A percentile compares a stretch with the other conserved stretches of the same genome.
phyloP scores from a whole-genome alignment of 64 coral and sea anemone species.

The Stichodactyla helianthus region DNA sequence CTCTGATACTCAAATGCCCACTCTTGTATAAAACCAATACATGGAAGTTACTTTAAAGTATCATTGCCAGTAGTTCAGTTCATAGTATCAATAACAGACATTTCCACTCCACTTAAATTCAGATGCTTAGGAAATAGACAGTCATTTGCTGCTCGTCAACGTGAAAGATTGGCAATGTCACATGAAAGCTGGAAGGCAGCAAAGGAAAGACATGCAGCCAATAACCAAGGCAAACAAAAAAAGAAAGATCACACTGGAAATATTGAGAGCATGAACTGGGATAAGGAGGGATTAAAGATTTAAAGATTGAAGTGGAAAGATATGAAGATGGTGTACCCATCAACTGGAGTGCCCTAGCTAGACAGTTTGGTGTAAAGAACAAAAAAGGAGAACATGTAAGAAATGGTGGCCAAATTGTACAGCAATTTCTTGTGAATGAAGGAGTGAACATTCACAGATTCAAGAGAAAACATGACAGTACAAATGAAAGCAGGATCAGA shows the following conservation, averaged over 20 bases:
- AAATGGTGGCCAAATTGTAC: conserved; percentile 35
- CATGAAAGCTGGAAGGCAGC: not conserved
- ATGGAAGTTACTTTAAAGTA: too few relatives aligned
- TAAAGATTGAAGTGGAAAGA: conserved; percentile 23
- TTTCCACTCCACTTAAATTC: not conserved
- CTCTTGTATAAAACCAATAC: too few relatives aligned
- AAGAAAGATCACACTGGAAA: conserved; percentile 23
- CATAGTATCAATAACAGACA: too few relatives aligned
- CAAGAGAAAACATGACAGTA: conserved; percentile 9
- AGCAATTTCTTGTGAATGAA: conserved; percentile 11
- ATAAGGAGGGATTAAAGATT: conserved; percentile 19
- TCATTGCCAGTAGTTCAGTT: too few relatives aligned
- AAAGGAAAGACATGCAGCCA: not conserved
- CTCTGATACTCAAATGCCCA: too few relatives aligned
- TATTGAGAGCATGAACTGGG: conserved; percentile 32
- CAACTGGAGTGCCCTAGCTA: conserved; percentile 19
- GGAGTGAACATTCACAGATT: conserved; percentile 21
- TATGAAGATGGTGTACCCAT: conserved; percentile 23
- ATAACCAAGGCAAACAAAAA: not conserved
- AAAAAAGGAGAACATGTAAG: conserved; percentile 14
- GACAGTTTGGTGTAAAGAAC: conserved; percentile 6
- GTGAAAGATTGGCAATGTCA: not conserved
- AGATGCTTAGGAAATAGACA: conserved; percentile 22
- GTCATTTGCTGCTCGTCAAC: conserved; percentile 30
- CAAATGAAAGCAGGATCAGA: not conserved